Conservation (phyloP, 2,113 vertebrate genomes). For the Oncorhynchus masou region DNA sequence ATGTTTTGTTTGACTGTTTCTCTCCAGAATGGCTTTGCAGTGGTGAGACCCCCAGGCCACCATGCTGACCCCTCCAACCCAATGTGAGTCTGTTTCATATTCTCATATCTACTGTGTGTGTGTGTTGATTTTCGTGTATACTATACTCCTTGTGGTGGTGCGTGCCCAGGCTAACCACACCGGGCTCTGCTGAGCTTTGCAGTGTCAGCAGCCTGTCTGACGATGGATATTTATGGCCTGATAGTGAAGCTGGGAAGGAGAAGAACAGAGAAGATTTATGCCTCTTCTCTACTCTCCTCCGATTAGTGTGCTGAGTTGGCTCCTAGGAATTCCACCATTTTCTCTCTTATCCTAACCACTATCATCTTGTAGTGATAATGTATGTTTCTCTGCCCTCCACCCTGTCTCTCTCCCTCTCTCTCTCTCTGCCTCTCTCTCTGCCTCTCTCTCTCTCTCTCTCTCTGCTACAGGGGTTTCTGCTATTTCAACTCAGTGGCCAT, state of each 20-base stretch:
- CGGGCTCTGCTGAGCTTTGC: conserved; percentile 15
- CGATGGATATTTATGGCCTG: conserved; percentile 32
- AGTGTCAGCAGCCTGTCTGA: conserved; percentile 34
- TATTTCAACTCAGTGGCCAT: conserved; percentile 95
- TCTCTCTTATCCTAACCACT: conserved; percentile 51
- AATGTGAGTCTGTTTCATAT: conserved; percentile 77
- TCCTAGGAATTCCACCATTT: conserved; percentile 50
- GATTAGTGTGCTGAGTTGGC: conserved; percentile 13
- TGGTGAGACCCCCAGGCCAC: conserved; percentile 89
- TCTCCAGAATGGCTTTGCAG: conserved; percentile 89
- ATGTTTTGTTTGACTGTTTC: conserved; percentile 3
- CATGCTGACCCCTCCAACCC: conserved; percentile 87
- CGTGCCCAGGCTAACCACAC: conserved; percentile 7
- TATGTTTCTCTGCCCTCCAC: not conserved
- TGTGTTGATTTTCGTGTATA: not conserved
- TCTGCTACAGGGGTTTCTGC: conserved; percentile 81
- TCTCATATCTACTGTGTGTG: not conserved
- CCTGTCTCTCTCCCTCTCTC: not conserved
- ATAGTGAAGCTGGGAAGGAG: conserved; percentile 10
- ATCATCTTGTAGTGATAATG: not conserved
- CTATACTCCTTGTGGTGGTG: not conserved
- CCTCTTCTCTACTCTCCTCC: conserved; percentile 6
- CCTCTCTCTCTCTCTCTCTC: not conserved
- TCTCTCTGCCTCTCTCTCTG: not conserved
- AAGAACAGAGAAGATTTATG: not conserved